Evolutionary conservation across 2,797 vertebrate species (phyloP), one percentile per base, ranked within the genome.

Genomic region (Nannoperca australis): DNA sequence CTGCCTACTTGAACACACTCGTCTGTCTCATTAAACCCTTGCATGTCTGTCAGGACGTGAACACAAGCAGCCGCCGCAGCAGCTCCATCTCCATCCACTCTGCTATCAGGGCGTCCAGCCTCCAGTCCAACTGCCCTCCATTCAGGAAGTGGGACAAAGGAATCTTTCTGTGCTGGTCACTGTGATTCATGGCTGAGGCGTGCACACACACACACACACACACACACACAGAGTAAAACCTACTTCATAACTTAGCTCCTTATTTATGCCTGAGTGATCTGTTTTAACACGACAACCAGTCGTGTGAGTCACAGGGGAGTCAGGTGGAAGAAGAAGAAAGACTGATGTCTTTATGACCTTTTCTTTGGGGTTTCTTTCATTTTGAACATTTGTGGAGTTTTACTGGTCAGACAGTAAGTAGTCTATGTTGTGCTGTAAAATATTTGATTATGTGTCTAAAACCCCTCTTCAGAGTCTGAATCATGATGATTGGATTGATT

Each of bases 121-220:
- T 80, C 74, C 76, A 63, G 34, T 85, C 68, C 64, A 24, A 58
- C 54, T 81, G 73, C 62, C 86, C 81, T 82, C 75, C 74, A 80
- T 89, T 85, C 90, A 91, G 93, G 90, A 92, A 90, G 76, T 78
- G 76, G 88, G 85, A 94, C 89, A 92, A 92, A 92, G 89, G 88
- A 78, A 40, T 40, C 72, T 87, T 88, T 78, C 80, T 83, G 89
- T 81, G 80, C 38, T 50, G 81, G 81, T 70, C 63, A 13, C 67
- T 75, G 83, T 93, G 91, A 93, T 92, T 93, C 92, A 93, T 85
- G 47, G 55, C 76, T 87, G 67, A 90, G 59, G 81, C 88, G 64
- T 76, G 69, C 73, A 70, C 79, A 72, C 74, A 42, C 66, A 58
- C 77, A 12, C 71, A 55, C 71, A 36, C 34, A 36, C 34, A 65